Evolutionary conservation across 1,140 invertebrate species (phyloP).

Genomic region (Polyergus mexicanus): DNA sequence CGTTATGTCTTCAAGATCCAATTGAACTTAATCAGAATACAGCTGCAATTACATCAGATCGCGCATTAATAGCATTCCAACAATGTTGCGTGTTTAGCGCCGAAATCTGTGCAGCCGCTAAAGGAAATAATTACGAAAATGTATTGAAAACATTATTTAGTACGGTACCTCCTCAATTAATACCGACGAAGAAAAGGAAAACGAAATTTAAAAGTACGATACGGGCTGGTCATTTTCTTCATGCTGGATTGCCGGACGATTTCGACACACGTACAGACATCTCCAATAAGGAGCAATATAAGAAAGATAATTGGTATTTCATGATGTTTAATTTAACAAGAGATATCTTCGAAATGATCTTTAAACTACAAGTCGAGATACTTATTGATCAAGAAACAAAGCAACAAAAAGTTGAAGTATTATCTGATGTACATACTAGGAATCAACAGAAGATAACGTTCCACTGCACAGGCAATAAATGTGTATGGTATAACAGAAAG

Average conservation of each 20-base stretch:
- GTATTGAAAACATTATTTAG: constrained; percentile 69
- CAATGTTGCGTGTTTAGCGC: constrained; percentile 70
- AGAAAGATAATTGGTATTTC: constrained; percentile 70
- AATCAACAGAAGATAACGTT: constrained; percentile 70
- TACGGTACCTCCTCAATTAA: background rate
- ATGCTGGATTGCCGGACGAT: constrained; percentile 65
- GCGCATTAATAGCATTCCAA: constrained; percentile 70
- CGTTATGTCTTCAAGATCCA: constrained; percentile 89
- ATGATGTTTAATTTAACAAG: constrained; percentile 71
- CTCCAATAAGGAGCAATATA: constrained; percentile 62
- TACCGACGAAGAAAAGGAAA: constrained; percentile 5
- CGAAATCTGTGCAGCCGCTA: constrained; percentile 66
- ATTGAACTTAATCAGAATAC: constrained; percentile 88
- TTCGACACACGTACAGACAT: constrained; percentile 60
- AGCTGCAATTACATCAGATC: constrained; percentile 76
- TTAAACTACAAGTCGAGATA: constrained; percentile 75
- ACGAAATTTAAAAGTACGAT: constrained; percentile 45
- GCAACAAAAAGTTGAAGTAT: constrained; percentile 77
- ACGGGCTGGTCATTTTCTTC: constrained; percentile 35
- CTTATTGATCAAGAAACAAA: constrained; percentile 70
- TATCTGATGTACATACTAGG: constrained; percentile 80
- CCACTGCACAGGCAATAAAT: constrained; percentile 73
- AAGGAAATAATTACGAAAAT: constrained; percentile 65
- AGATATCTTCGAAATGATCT: constrained; percentile 79
- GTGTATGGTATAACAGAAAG: constrained; percentile 77